A percentile compares a stretch with the other conserved stretches of the same genome.
phyloP scores from a whole-genome alignment of 2,888 invertebrate genomes.

The Drosophila vallismaia region DNA sequence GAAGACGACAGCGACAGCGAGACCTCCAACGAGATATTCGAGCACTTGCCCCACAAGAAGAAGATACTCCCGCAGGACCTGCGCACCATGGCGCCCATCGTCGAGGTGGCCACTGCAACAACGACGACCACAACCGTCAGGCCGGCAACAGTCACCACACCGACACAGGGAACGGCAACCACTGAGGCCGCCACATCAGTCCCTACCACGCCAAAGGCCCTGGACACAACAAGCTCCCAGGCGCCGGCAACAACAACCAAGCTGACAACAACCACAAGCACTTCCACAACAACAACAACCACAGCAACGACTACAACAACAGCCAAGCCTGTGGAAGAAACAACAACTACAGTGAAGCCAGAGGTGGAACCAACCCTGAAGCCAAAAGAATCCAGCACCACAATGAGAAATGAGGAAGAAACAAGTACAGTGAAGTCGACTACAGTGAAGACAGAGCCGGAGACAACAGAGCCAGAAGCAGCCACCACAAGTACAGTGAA shows the following conservation, averaged over 20 bases:
- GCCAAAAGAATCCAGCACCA: background rate
- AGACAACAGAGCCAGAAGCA: constrained; percentile 24
- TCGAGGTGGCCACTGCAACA: constrained; percentile 24
- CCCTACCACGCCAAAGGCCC: constrained; percentile 9
- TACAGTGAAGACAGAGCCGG: background rate
- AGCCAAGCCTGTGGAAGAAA: constrained; percentile 18
- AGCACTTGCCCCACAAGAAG: constrained; percentile 82
- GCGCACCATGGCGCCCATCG: constrained; percentile 64
- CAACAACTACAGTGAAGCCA: constrained; percentile 4
- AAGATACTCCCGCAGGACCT: constrained; percentile 80
- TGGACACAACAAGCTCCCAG: constrained; percentile 14
- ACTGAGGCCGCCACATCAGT: constrained; percentile 4
- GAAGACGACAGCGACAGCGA: constrained; percentile 68
- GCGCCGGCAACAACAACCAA: constrained; percentile 9
- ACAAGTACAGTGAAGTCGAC: constrained; percentile 18
- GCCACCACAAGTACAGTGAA: constrained; percentile 29
- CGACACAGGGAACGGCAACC: constrained; percentile 20
- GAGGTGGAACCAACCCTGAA: background rate
- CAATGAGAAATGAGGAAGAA: constrained; percentile 4
- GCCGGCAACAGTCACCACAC: constrained; percentile 11
- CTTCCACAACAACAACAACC: constrained; percentile 20
- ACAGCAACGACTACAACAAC: constrained; percentile 39
- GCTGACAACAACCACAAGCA: constrained; percentile 5
- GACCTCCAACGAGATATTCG: constrained; percentile 80
- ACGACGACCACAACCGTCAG: constrained; percentile 14